phyloP scores from a whole-genome alignment of 2,113 vertebrate species.

The Rhabdornis inornatus region DNA sequence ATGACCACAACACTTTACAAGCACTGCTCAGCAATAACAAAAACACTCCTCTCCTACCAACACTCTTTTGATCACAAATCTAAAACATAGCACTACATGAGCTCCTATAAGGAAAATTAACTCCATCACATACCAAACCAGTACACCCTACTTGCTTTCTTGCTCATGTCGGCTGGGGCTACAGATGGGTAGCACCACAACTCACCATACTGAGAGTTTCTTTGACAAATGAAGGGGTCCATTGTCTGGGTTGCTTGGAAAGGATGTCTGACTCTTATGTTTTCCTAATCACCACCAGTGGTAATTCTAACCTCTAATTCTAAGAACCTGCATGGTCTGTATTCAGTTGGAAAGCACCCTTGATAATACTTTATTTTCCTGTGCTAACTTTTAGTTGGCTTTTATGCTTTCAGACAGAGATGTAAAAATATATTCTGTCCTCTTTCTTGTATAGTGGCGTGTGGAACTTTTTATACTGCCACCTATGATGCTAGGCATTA shows the following conservation, averaged over 20 bases:
- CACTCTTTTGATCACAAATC: neutral
- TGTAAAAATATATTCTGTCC: neutral
- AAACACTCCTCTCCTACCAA: neutral
- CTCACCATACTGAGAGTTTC: neutral
- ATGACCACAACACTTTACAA: neutral
- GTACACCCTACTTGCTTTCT: neutral
- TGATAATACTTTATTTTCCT: neutral
- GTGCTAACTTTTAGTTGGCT: neutral
- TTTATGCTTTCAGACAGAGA: neutral
- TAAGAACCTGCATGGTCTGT: no score
- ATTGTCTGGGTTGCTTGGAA: neutral
- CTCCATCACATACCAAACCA: neutral
- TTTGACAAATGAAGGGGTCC: neutral
- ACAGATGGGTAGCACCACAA: neutral
- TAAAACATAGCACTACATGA: neutral
- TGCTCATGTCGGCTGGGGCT: neutral
- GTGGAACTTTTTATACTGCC: neutral
- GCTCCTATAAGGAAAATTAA: neutral
- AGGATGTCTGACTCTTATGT: neutral
- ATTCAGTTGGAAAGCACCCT: neutral
- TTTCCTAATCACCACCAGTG: neutral
- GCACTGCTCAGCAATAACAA: neutral
- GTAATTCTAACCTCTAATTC: neutral
- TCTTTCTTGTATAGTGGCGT: neutral
- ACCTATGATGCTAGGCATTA: neutral